These are phyloP conservation scores for Brachionichthys hirsutus DNA, from an alignment of 2,113 vertebrate genomes.

Conservation along the genomic window DNA sequence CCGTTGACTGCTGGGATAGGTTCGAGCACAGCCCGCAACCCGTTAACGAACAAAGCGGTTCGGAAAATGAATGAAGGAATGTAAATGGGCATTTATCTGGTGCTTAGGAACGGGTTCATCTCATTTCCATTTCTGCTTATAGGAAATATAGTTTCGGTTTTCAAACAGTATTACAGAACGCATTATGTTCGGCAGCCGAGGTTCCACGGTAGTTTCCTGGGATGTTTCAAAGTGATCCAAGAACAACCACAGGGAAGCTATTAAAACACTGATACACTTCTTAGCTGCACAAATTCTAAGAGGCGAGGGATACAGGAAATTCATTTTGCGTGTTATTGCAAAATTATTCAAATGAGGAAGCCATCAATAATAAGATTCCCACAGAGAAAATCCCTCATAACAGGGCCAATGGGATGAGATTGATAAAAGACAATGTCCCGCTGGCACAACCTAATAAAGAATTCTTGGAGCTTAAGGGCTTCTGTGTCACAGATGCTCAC, in stretches of 20 bases:
- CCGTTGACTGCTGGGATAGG: too few relatives aligned
- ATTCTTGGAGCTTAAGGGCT: conserved; percentile 28
- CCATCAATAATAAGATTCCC: conserved; percentile 70
- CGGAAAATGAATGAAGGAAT: too few relatives aligned
- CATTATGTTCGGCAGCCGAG: conserved; percentile 49
- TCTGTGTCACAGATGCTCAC: conserved; percentile 32
- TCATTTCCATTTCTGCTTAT: too few relatives aligned
- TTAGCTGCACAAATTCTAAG: conserved; percentile 45
- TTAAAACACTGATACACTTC: conserved; percentile 56
- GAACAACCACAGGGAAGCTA: conserved; percentile 63
- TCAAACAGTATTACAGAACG: too few relatives aligned
- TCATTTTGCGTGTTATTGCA: conserved; percentile 69
- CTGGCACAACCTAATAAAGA: conserved; percentile 53
- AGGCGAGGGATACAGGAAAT: conserved; percentile 56
- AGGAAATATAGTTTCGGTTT: too few relatives aligned
- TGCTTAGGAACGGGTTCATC: too few relatives aligned
- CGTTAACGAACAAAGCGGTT: too few relatives aligned
- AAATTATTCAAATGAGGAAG: conserved; percentile 75
- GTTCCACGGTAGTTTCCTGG: conserved; percentile 41
- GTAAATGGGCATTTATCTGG: too few relatives aligned
- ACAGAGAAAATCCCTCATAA: conserved; percentile 59
- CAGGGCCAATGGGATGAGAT: conserved; percentile 56
- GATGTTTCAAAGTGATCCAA: conserved; percentile 51
- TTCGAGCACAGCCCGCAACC: too few relatives aligned
- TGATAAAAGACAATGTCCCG: conserved; percentile 48